These are phyloP conservation scores for Mechanitis mazaeus DNA, from an alignment of 2,888 invertebrate species.

Conservation along the genomic window DNA sequence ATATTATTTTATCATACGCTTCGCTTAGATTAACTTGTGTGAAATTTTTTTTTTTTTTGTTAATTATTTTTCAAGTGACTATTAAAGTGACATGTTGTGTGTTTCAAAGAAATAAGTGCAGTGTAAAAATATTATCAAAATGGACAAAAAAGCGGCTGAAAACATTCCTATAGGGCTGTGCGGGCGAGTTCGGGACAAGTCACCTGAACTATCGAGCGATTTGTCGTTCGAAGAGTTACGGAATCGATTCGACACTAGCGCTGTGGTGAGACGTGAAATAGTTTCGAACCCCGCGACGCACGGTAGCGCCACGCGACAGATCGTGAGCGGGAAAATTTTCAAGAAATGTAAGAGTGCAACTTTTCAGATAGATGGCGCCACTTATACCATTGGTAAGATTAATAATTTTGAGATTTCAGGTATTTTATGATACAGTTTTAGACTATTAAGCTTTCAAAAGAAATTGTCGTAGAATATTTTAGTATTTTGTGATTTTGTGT, in stretches of 20 bases:
- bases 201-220: constrained; percentile 57
- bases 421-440: not conserved
- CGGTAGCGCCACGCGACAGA: constrained; percentile 68
- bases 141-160: constrained; percentile 39
- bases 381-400: constrained; percentile 87
- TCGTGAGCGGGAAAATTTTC: constrained; percentile 78
- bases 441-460: not conserved
- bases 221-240: constrained; percentile 66
- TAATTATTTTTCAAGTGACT: not conserved
- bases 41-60: not conserved
- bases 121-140: constrained; percentile 29
- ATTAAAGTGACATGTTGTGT: constrained; percentile 17
- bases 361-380: constrained; percentile 90
- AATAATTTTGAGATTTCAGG: not conserved
- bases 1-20: not conserved
- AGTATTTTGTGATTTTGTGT: no score
- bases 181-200: constrained; percentile 60
- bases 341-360: constrained; percentile 92
- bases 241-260: constrained; percentile 65
- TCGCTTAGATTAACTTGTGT: no score
- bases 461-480: no score
- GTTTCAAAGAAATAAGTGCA: constrained; percentile 16
- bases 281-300: constrained; percentile 68
- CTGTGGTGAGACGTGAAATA: constrained; percentile 58
- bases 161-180: constrained; percentile 41